Conservation (phyloP, 2,888 invertebrate genomes). For the Nomada hirtipes region DNA sequence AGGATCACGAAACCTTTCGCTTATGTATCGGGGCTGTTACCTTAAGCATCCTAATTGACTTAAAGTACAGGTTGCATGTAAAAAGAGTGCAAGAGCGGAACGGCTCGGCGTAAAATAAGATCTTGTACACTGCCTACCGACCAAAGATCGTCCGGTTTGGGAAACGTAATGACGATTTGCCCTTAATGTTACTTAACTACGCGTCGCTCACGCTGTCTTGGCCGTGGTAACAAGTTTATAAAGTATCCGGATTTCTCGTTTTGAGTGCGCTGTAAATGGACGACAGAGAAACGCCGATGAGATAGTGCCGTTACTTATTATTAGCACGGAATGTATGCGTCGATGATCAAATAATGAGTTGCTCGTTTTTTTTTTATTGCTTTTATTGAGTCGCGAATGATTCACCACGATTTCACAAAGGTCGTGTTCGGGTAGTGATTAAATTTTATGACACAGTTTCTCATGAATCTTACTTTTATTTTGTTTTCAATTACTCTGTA, state of each 20-base stretch:
- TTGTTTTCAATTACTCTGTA: too few relatives aligned
- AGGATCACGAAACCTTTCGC: constrained; percentile 39
- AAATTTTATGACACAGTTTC: too few relatives aligned
- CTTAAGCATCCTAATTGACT: constrained; percentile 45
- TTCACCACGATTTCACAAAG: too few relatives aligned
- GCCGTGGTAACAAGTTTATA: constrained; percentile 11
- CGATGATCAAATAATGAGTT: too few relatives aligned
- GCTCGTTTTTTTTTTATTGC: too few relatives aligned
- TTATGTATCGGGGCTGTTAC: constrained; percentile 35
- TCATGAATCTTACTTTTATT: too few relatives aligned
- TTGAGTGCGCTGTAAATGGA: constrained; percentile 9
- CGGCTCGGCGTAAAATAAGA: constrained; percentile 13
- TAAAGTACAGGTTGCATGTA: constrained; percentile 34
- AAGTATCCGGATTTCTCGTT: background rate
- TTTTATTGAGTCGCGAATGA: too few relatives aligned
- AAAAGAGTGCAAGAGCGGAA: constrained; percentile 33
- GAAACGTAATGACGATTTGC: constrained; percentile 35
- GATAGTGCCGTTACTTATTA: constrained; percentile 10
- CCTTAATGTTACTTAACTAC: constrained; percentile 14
- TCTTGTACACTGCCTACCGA: background rate
- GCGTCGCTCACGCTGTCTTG: constrained; percentile 7
- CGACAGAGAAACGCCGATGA: background rate
- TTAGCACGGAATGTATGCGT: constrained; percentile 1
- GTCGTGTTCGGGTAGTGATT: too few relatives aligned
- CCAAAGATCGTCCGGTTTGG: constrained; percentile 29